Conservation (phyloP, 2,888 invertebrate species). For the Sphaeridia pumilis region DNA sequence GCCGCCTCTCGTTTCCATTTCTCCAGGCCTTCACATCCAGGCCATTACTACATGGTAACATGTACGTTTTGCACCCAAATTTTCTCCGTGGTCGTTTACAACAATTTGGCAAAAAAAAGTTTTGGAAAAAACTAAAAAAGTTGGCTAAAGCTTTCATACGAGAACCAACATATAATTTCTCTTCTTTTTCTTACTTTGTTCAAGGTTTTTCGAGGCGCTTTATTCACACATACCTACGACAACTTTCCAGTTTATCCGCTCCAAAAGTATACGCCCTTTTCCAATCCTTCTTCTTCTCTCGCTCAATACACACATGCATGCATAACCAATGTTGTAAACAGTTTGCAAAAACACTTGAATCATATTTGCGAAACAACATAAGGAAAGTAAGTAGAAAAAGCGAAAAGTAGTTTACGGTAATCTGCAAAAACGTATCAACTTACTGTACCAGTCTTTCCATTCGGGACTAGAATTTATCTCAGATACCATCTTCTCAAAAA, state of each 20-base stretch:
- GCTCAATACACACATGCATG: not conserved
- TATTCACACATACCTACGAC: too few relatives aligned
- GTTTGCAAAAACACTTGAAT: not conserved
- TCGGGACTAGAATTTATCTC: conserved; percentile 80
- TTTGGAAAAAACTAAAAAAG: too few relatives aligned
- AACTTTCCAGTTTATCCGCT: too few relatives aligned
- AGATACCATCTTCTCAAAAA: conserved; percentile 72
- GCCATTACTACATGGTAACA: not conserved
- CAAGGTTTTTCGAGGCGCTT: too few relatives aligned
- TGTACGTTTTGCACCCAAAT: too few relatives aligned
- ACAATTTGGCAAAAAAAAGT: too few relatives aligned
- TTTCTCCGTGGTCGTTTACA: not conserved
- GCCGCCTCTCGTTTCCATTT: not conserved
- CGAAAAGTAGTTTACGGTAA: too few relatives aligned
- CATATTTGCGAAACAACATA: not conserved
- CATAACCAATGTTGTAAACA: too few relatives aligned
- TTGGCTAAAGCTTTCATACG: too few relatives aligned
- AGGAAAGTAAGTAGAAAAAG: not conserved
- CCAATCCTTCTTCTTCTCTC: not conserved
- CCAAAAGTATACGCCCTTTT: too few relatives aligned
- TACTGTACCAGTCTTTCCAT: conserved; percentile 98
- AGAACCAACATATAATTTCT: too few relatives aligned
- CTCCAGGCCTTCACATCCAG: not conserved
- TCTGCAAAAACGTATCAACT: conserved; percentile 41
- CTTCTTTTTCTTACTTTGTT: too few relatives aligned